phyloP scores from a whole-genome alignment of 2,888 invertebrate genomes.

The Cataglyphis cursor region DNA sequence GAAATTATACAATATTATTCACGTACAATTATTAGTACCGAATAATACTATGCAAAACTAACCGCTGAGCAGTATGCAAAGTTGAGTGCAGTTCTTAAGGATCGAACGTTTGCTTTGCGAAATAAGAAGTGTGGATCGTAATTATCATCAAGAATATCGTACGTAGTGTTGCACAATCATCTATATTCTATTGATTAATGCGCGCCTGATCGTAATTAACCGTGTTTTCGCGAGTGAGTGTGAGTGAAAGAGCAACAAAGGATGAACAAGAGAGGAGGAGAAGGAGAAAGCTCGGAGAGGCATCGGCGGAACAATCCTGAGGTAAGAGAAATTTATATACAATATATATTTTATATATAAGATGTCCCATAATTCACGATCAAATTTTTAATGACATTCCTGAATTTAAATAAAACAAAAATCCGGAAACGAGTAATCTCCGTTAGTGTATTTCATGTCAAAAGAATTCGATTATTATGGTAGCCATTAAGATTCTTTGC shows the following conservation, averaged over 20 bases:
- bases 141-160: background rate
- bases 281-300: background rate
- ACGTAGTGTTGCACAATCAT: background rate
- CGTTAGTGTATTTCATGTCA: background rate
- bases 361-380: background rate
- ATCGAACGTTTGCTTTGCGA: no score
- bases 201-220: background rate
- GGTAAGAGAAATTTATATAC: background rate
- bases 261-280: background rate
- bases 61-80: no score
- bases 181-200: background rate
- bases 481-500: background rate
- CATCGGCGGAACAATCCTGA: background rate
- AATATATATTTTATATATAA: background rate
- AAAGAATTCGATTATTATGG: background rate
- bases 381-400: background rate
- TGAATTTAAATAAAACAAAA: no score
- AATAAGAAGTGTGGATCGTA: no score
- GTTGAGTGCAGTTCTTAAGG: no score
- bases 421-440: background rate
- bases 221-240: background rate
- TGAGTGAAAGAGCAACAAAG: background rate
- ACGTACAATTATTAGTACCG: background rate
- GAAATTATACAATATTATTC: background rate
- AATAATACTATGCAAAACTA: background rate